A percentile compares a stretch with the other conserved stretches of the same genome.
Conservation (phyloP, 2,888 invertebrate genomes). For the Cryptophagus acutangulus region DNA sequence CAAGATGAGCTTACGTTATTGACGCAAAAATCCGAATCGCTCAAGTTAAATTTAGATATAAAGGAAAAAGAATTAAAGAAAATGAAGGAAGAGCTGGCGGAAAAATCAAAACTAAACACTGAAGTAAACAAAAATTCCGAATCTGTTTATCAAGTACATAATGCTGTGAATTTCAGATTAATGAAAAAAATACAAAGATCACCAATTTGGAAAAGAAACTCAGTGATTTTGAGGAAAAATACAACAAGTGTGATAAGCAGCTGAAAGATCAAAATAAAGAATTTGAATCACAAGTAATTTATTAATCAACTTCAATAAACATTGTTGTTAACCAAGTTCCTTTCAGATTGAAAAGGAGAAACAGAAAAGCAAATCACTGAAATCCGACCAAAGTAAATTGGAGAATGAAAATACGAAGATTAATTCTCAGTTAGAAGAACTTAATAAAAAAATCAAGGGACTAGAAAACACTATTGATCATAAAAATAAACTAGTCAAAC, state of each 20-base stretch:
- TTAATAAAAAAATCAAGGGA: slow-evolving; percentile 57
- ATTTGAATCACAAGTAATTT: slow-evolving; percentile 58
- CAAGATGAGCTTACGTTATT: slow-evolving; percentile 53
- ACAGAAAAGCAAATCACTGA: slow-evolving; percentile 36
- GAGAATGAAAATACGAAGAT: slow-evolving; percentile 52
- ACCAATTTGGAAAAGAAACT: slow-evolving; percentile 62
- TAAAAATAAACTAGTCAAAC: slow-evolving; percentile 58
- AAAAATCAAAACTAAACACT: slow-evolving; percentile 56
- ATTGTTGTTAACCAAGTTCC: slow-evolving; percentile 7
- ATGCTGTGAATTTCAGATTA: slow-evolving; percentile 51
- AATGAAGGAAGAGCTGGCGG: slow-evolving; percentile 58
- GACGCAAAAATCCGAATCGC: slow-evolving; percentile 60
- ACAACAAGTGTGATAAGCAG: slow-evolving; percentile 56
- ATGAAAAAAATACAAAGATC: slow-evolving; percentile 59
- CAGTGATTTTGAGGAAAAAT: slow-evolving; percentile 63
- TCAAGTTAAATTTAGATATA: slow-evolving; percentile 59
- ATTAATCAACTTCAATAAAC: slow-evolving; percentile 14
- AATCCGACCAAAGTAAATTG: slow-evolving; percentile 50
- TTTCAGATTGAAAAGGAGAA: slow-evolving; percentile 42
- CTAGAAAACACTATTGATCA: slow-evolving; percentile 56
- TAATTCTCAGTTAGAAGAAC: slow-evolving; percentile 50
- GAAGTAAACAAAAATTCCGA: slow-evolving; percentile 52
- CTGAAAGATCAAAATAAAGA: slow-evolving; percentile 56
- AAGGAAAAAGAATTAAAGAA: slow-evolving; percentile 61
- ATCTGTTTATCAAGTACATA: too few relatives aligned